Conservation (phyloP, 2,113 vertebrate genomes). For the Aplodontia rufa region DNA sequence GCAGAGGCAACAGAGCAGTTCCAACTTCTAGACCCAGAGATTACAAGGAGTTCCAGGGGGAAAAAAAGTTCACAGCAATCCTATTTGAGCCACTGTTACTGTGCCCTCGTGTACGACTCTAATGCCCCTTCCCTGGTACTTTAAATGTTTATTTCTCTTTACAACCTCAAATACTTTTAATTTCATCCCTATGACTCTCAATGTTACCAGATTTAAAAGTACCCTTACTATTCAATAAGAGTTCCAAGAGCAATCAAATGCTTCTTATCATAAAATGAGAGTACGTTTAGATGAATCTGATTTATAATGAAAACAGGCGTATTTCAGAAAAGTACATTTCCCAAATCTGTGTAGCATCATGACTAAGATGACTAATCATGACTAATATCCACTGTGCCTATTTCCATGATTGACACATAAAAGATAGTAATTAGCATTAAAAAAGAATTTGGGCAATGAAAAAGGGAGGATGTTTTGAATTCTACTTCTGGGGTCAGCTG, state of each 20-base stretch:
- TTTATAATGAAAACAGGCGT: background rate
- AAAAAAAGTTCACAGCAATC: background rate
- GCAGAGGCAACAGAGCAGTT: background rate
- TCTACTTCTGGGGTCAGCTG: background rate
- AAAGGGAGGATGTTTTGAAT: background rate
- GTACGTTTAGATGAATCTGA: background rate
- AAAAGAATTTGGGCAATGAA: background rate
- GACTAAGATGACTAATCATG: background rate
- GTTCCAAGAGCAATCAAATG: slow-evolving; percentile 11
- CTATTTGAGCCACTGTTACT: background rate
- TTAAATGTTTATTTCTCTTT: background rate
- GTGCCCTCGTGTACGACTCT: background rate
- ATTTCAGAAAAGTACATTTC: slow-evolving; percentile 19
- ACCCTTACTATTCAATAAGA: background rate
- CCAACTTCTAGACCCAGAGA: background rate
- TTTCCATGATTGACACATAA: background rate
- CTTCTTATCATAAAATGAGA: slow-evolving; percentile 27
- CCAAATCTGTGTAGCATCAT: background rate
- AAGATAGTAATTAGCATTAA: background rate
- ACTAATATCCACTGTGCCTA: background rate
- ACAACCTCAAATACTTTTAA: background rate
- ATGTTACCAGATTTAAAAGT: background rate
- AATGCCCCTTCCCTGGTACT: background rate
- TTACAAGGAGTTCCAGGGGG: background rate
- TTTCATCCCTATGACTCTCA: background rate